A percentile compares a stretch with the other conserved stretches of the same genome.
phyloP scores from a whole-genome alignment of 2,113 vertebrate genomes.

The Bos indicus region DNA sequence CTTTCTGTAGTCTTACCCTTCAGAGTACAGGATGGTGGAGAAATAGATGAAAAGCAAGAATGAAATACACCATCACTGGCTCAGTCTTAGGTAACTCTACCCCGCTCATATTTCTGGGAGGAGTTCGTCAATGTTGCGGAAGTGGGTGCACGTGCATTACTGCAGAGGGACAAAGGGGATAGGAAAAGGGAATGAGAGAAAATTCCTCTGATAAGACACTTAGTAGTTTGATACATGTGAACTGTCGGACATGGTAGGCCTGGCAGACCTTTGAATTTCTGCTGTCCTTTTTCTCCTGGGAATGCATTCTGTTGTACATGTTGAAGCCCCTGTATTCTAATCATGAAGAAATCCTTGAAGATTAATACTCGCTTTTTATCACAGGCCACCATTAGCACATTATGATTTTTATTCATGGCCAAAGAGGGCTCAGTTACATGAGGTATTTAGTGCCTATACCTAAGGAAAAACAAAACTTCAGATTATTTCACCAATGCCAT shows the following conservation, averaged over 20 bases:
- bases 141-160: neutral
- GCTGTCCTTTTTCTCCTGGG: neutral
- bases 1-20: neutral
- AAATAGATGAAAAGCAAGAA: neutral
- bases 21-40: neutral
- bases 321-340: neutral
- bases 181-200: neutral
- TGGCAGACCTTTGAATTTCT: neutral
- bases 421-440: neutral
- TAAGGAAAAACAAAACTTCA: conserved; percentile 14
- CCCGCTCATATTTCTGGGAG: conserved; percentile 21
- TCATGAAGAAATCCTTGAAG: neutral
- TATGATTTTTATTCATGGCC: neutral
- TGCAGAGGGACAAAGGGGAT: neutral
- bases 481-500: neutral
- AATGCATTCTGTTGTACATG: neutral
- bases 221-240: conserved; percentile 21
- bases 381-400: neutral
- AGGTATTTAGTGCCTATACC: neutral
- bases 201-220: neutral
- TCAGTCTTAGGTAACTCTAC: neutral
- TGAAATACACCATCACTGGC: neutral
- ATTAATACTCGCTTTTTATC: neutral
- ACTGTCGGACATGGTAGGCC: neutral
- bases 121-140: neutral